Evolutionary conservation across 1,140 invertebrate species (phyloP), one percentile per base, ranked within the genome.

Genomic region (Brachionus plicatilis): DNA sequence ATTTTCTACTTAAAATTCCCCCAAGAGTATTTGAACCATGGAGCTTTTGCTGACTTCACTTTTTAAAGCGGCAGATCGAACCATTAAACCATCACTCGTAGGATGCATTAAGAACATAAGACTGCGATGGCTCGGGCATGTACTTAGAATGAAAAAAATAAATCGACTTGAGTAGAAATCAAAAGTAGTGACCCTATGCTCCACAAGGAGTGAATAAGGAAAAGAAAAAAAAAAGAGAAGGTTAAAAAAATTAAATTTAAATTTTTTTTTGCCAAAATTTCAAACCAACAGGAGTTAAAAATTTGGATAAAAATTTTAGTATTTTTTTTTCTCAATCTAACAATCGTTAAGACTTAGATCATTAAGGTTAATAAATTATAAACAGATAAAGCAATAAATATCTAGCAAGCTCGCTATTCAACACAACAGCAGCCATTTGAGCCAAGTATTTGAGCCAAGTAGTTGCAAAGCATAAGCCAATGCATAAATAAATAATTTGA

Each of bases 351-450:
- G 17, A 6, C 14, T 41, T 72, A 41, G 33, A 68, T 68, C 66
- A 68, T 68, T 41, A 33, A 45, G 37, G 41, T 72, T 72, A 72
- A 72, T 72, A 72, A 72, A 72, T 72, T 72, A 72, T 72, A 72
- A 72, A 43, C 68, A 72, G 68, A 72, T 72, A 72, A 43, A n/a
- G 68, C 17, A 72, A 72, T 72, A 72, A 72, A 72, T 72, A 72
- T 72, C 68, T 43, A 41, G 14, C 29, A 72, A 72, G 37, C 68
- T 41, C 14, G 41, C 37, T 43, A 43, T 43, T 43, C 33, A 37
- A 72, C 66, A 72, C 68, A 43, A 41, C 14, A 41, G n/a, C 68
- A 72, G 41, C 68, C 41, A 68, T 68, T 43, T 72, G 17, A 43
- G 41, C 68, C 68, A 72, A 72, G 29, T 20, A 68, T 68, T 43